phyloP scores from a whole-genome alignment of 2,797 vertebrate genomes.

The Poeciliopsis infans region DNA sequence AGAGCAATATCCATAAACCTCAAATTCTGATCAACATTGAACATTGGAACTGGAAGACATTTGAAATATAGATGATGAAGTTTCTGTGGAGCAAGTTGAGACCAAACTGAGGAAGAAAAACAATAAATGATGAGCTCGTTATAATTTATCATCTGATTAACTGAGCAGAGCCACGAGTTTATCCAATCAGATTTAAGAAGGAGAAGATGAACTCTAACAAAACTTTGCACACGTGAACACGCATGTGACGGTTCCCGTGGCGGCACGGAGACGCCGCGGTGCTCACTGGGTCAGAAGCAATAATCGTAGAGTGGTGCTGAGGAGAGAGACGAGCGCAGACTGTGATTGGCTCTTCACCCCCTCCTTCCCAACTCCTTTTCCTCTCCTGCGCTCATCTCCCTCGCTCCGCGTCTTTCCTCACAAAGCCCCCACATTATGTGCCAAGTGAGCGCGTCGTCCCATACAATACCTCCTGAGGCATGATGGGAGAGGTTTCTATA shows the following conservation, averaged over 20 bases:
- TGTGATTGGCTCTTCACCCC: slow-evolving; percentile 14
- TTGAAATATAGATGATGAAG: no score
- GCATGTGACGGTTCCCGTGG: slow-evolving; percentile 20
- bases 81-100: no score
- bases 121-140: no score
- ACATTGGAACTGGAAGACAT: no score
- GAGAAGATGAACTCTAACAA: neutral
- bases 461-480: slow-evolving; percentile 65
- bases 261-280: slow-evolving; percentile 35
- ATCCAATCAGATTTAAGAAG: neutral
- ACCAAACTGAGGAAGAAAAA: no score
- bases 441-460: slow-evolving; percentile 58
- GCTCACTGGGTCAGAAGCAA: slow-evolving; percentile 75
- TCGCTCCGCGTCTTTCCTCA: slow-evolving; percentile 42
- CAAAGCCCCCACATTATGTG: slow-evolving; percentile 65
- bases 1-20: no score
- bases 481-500: slow-evolving; percentile 69
- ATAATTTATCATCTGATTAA: no score
- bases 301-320: slow-evolving; percentile 66
- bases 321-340: slow-evolving; percentile 43
- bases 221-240: slow-evolving; percentile 16
- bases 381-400: neutral
- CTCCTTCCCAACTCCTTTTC: slow-evolving; percentile 7
- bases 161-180: neutral
- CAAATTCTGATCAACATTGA: no score